Base-by-base conservation (phyloP, 2,797 vertebrate species). In the Calcarius lapponicus region DNA sequence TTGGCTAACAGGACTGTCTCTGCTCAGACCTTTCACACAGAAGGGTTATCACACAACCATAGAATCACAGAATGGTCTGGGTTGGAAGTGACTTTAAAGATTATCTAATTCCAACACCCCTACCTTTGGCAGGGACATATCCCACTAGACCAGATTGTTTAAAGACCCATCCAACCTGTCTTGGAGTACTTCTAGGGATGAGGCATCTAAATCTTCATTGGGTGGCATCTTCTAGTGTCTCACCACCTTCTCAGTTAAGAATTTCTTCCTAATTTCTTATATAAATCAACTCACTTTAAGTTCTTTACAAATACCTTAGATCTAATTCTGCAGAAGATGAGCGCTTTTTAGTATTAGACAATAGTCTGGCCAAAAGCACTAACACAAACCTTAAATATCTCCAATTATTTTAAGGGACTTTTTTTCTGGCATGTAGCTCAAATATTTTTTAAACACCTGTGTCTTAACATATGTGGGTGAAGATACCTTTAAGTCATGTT, bases 41-140 rank as follows among this genome's bases (percentile, higher is more conserved):
- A 58, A 64, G 38, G 5, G 4, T 38, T 82, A 29, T 56, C 13
- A 14, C 2, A 34, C 50, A 70, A 25, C n/a, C 50, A 38, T 0
- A 15, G 32, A 70, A 51, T n/a, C n/a, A 51, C 14, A 57, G 31
- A 22, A 31, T 28, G 5, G 4, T 60, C 34, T 53, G 58, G 14
- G 5, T 18, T 76, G 29, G 25, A 51, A 89, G 14, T 25, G n/a
- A 57, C 17, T 43, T 71, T 31, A 29, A 62, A 50, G 19, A 48
- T 1, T 7, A 14, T 25, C 6, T 21, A 51, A 29, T 31, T 45
- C n/a, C 45, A 78, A 6, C 5, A 2, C 5, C 7, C 3, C 8
- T 67, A 24, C 2, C n/a, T 11, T 19, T 20, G 26, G 6, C 31
- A 67, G 31, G 40, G 40, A 45, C 43, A 40, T 1, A 12, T 47